Evolutionary conservation across 2,797 vertebrate genomes (phyloP).

Genomic region (Siniperca scherzeri): DNA sequence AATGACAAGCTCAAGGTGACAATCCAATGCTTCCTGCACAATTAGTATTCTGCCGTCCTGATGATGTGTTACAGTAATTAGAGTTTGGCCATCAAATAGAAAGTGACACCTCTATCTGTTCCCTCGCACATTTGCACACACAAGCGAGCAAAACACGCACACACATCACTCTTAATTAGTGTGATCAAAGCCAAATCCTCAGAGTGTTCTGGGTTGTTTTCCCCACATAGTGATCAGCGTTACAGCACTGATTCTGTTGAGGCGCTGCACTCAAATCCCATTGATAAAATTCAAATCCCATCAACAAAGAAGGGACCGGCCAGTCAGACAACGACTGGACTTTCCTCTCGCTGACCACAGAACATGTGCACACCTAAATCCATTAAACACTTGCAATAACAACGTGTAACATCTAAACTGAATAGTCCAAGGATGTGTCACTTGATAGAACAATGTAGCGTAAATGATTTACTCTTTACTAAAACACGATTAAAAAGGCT

Average conservation of each 20-base stretch:
- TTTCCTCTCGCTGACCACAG: background rate
- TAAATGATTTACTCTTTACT: background rate
- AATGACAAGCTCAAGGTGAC: conserved; percentile 67
- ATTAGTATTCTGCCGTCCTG: conserved; percentile 36
- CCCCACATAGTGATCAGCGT: background rate
- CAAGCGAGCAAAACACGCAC: conserved; percentile 10
- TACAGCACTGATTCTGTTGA: background rate
- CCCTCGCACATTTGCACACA: conserved; percentile 23
- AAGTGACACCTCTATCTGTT: conserved; percentile 63
- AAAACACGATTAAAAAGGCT: no score
- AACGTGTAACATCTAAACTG: conserved; percentile 15
- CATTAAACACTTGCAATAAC: background rate
- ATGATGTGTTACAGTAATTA: conserved; percentile 61
- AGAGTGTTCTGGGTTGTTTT: background rate
- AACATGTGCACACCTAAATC: conserved; percentile 10
- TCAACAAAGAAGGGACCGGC: background rate
- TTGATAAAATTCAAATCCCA: conserved; percentile 2
- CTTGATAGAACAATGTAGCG: background rate
- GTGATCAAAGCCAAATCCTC: conserved; percentile 59
- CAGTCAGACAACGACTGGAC: conserved; percentile 1
- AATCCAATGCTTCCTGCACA: conserved; percentile 37
- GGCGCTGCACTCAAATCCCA: background rate
- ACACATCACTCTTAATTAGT: conserved; percentile 58
- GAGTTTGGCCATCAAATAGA: conserved; percentile 51
- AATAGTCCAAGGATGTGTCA: background rate